Evolutionary conservation across 2,113 vertebrate species (phyloP).

Genomic region (Chroicocephalus ridibundus): DNA sequence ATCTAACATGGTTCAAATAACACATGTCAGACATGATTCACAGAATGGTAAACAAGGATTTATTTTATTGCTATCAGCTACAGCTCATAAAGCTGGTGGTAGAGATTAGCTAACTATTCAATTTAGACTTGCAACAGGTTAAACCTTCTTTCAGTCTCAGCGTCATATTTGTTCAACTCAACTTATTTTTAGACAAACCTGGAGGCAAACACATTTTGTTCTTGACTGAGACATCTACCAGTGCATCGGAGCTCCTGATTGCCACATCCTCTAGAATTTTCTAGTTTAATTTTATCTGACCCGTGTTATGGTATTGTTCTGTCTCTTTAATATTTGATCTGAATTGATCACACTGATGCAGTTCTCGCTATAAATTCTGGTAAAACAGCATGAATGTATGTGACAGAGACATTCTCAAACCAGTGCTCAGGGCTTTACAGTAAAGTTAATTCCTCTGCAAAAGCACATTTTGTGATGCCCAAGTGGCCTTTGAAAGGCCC

Average conservation of each 20-base stretch:
- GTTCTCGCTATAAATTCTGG: neutral
- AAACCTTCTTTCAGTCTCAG: neutral
- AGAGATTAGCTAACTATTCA: neutral
- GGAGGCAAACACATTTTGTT: neutral
- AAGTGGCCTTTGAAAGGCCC: neutral
- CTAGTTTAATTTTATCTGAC: neutral
- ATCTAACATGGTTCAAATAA: neutral
- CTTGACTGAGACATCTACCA: neutral
- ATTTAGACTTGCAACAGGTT: neutral
- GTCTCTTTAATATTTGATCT: neutral
- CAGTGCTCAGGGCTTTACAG: neutral
- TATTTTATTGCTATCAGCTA: neutral
- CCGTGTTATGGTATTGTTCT: neutral
- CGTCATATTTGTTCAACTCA: neutral
- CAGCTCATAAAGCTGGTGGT: neutral
- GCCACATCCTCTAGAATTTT: neutral
- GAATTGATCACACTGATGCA: neutral
- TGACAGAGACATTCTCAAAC: neutral
- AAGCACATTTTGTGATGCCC: neutral
- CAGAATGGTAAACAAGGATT: neutral
- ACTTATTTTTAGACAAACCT: neutral
- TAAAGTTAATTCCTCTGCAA: neutral
- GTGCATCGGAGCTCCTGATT: neutral
- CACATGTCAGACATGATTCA: neutral
- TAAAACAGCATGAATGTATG: neutral